Evolutionary conservation across 2,113 vertebrate species (phyloP), one percentile per base, ranked within the genome.

Genomic region (Spea bombifrons): DNA sequence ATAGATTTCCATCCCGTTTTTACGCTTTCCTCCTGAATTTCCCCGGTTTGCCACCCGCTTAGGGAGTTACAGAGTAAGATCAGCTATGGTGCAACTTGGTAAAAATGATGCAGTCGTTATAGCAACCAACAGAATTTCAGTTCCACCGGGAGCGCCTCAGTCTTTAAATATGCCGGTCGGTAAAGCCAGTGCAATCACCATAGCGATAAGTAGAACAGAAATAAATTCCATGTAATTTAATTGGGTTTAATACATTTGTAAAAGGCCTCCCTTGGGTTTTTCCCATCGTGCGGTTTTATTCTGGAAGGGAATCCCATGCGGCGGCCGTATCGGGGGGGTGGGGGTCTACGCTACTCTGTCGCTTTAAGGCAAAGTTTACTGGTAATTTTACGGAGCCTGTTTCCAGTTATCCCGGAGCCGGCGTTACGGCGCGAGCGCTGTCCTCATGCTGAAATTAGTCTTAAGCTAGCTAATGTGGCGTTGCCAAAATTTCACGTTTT

Each of bases 351-450:
- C 30, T 63, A 81, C 80, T 78, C 90, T 92, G 91, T 86, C 91
- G 84, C 91, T 93, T 91, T 93, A 94, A 80, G 12, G 64, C 92
- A 90, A 87, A 87, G 90, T 93, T 88, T 89, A 93, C 88, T 90
- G 90, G 94, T 92, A 93, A 93, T 93, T 91, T 91, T 90, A 92
- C 91, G 91, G 92, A 85, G 94, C 92, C 94, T 97, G 95, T 91
- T 97, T 96, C 92, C 89, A 94, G 93, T 97, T 96, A 95, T 87
- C 89, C 90, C 92, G 92, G 94, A 96, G 94, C 93, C 94, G 95
- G 94, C 87, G 91, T 92, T 88, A 92, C 92, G 89, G 88, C 92
- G 92, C 91, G 91, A 92, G 91, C 90, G 92, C 89, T 91, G 89
- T 94, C 90, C 88, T 84, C 92, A 92, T 92, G 92, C 89, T 92